Evolutionary conservation across 2,797 vertebrate genomes (phyloP).

Genomic region (Leptatherina wallacei): DNA sequence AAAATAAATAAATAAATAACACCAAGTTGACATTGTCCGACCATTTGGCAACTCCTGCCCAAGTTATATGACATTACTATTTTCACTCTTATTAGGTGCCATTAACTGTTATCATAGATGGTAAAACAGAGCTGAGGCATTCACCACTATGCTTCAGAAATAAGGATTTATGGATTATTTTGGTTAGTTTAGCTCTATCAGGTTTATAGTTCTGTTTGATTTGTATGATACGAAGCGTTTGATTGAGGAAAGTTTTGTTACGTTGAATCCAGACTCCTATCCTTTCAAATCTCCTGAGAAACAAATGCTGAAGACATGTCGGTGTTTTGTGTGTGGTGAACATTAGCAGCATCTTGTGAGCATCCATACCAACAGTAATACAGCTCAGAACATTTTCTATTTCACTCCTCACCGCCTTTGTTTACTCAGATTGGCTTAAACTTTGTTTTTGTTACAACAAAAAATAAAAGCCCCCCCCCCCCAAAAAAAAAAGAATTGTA

Average conservation of each 20-base stretch:
- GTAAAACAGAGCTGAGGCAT: too few species aligned
- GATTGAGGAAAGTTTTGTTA: too few species aligned
- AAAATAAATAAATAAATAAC: conserved; percentile 6
- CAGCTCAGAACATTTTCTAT: background rate
- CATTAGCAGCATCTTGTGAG: background rate
- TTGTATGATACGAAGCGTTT: too few species aligned
- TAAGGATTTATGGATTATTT: background rate
- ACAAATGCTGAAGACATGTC: background rate
- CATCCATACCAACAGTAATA: too few species aligned
- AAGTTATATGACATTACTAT: conserved; percentile 68
- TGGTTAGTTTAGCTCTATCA: too few species aligned
- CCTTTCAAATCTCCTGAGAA: background rate
- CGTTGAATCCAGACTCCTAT: too few species aligned
- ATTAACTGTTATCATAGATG: background rate
- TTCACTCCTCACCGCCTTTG: background rate
- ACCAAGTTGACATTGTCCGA: conserved; percentile 36
- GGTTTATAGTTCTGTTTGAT: too few species aligned
- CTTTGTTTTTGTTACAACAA: too few species aligned
- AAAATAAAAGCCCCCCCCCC: too few species aligned
- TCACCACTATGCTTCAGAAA: background rate
- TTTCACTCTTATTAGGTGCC: conserved; percentile 45
- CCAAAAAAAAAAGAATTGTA: too few species aligned
- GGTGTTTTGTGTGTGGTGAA: background rate
- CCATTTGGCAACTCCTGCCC: conserved; percentile 64
- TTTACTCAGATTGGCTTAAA: background rate